Conservation (phyloP, 2,888 invertebrate genomes). For the Archaeoteleia sp. region DNA sequence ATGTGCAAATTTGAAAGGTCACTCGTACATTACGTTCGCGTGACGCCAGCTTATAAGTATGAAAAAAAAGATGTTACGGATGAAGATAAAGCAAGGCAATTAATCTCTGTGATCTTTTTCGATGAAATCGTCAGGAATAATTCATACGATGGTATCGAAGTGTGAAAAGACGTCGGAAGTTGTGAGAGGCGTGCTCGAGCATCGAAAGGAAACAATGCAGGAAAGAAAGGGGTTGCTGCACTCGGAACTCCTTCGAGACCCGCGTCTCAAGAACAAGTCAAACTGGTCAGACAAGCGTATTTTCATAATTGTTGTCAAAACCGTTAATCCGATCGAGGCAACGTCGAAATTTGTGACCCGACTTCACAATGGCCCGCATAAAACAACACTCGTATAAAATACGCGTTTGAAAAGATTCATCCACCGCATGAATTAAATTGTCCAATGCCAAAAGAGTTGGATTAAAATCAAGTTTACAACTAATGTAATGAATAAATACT, state of each 20-base stretch:
- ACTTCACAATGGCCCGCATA: slow-evolving; percentile 8
- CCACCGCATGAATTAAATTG: no score
- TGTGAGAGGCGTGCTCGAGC: slow-evolving; percentile 36
- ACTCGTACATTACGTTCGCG: slow-evolving; percentile 5
- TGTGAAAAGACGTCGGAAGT: slow-evolving; percentile 57
- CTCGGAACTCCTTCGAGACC: slow-evolving; percentile 23
- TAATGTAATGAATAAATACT: no score
- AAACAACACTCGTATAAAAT: no score
- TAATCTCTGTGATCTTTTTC: slow-evolving; percentile 39
- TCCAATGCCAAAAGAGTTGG: no score
- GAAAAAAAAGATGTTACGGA: slow-evolving; percentile 26
- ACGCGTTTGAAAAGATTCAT: no score
- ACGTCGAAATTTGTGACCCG: slow-evolving; percentile 25
- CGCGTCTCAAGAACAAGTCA: slow-evolving; percentile 46
- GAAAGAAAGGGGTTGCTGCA: slow-evolving; percentile 22
- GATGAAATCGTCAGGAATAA: slow-evolving; percentile 28
- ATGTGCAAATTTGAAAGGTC: slow-evolving; percentile 6
- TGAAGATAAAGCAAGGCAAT: slow-evolving; percentile 29
- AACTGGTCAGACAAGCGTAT: slow-evolving; percentile 54
- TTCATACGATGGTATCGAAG: slow-evolving; percentile 39
- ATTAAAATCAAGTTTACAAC: no score
- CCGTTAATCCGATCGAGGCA: slow-evolving; percentile 41
- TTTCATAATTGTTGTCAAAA: slow-evolving; percentile 54
- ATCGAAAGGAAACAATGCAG: slow-evolving; percentile 50
- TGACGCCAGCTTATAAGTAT: background rate